Evolutionary conservation across 1,140 invertebrate genomes (phyloP), one percentile per base, ranked within the genome.

Genomic region (Andricus grossulariae): DNA sequence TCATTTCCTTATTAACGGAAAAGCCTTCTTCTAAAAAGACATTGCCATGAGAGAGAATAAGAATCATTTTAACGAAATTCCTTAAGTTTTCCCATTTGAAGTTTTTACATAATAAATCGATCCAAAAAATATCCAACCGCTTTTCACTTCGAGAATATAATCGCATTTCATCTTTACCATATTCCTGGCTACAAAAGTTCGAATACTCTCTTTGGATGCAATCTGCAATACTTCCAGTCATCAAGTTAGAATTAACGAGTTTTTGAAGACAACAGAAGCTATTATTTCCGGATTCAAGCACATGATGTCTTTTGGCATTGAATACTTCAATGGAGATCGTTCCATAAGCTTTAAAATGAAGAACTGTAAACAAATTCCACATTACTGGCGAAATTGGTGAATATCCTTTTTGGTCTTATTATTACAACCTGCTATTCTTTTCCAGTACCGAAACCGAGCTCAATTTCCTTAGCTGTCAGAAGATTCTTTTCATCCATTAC

Each of bases 391-490:
- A n/a, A 57, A 57, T 21, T 57, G 16, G 21, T 19, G 54, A 3
- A 57, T 21, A 57, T 57, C 54, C 21, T 57, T 57, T 21, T 57
- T n/a, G 7, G 54, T 57, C 21, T 57, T 21, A 11, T 57, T 57
- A 12, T 57, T 57, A 57, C 54, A 57, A 57, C 16, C 21, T 10
- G 18, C 5, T 19, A 57, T 1, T n/a, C 18, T 21, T 57, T 57
- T 5, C 18, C 6, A 11, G 54, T 57, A 6, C 21, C n/a, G n/a
- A n/a, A n/a, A n/a, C n/a, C n/a, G n/a, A n/a, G n/a, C n/a, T n/a
- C n/a, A n/a, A n/a, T n/a, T n/a, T n/a, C n/a, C n/a, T n/a, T n/a
- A n/a, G n/a, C n/a, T n/a, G n/a, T n/a, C n/a, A n/a, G n/a, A n/a
- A n/a, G n/a, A n/a, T n/a, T n/a, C n/a, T n/a, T n/a, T n/a, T n/a